Conservation (phyloP, 2,113 vertebrate species). For the Taurulus bubalis region DNA sequence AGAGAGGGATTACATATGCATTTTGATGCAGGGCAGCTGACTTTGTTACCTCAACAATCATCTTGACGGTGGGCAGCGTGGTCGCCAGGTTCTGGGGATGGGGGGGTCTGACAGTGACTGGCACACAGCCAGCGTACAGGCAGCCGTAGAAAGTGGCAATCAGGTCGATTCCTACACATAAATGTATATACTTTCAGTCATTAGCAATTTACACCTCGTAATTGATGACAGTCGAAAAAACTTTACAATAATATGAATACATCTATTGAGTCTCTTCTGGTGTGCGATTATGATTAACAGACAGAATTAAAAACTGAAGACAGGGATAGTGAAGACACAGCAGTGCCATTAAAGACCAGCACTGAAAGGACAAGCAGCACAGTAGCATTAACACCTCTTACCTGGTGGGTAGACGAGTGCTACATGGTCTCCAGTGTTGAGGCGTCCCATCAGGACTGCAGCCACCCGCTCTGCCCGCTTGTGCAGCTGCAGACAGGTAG, state of each 20-base stretch:
- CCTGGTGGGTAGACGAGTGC: constrained; percentile 96
- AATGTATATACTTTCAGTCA: constrained; percentile 11
- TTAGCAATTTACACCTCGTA: not conserved
- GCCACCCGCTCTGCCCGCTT: constrained; percentile 93
- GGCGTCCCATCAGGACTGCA: constrained; percentile 86
- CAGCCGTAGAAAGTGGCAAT: constrained; percentile 97
- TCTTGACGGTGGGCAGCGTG: constrained; percentile 95
- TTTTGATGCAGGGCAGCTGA: not conserved
- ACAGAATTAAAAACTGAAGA: not conserved
- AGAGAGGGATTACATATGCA: not conserved
- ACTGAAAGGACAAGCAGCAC: not conserved
- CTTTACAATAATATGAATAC: not conserved
- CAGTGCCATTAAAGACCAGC: not conserved
- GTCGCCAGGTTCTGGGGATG: constrained; percentile 95
- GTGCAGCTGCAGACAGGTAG: constrained; percentile 94
- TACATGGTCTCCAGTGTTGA: constrained; percentile 92
- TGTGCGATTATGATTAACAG: not conserved
- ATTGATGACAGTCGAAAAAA: not conserved
- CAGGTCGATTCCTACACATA: constrained; percentile 89
- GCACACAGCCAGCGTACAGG: constrained; percentile 93
- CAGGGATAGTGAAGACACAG: not conserved
- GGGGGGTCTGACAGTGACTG: constrained; percentile 92
- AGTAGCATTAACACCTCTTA: constrained; percentile 57
- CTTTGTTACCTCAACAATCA: constrained; percentile 93
- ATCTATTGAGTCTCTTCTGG: not conserved